Evolutionary conservation across 2,797 vertebrate genomes (phyloP).

Genomic region (Eremophila alpestris): DNA sequence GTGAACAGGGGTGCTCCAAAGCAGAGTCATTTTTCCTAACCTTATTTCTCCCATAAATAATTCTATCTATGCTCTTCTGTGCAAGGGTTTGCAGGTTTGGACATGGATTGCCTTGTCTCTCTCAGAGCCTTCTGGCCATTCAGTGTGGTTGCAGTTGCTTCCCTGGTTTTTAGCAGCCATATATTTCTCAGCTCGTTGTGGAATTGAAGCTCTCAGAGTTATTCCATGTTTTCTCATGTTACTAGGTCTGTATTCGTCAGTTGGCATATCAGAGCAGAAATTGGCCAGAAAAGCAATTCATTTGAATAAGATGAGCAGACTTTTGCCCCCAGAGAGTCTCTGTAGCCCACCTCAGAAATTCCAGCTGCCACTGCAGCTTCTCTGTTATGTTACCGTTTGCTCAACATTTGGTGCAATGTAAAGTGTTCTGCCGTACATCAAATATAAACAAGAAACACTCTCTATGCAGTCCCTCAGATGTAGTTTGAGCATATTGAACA

Average conservation of each 20-base stretch:
- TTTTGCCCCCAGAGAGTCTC: slow-evolving; percentile 66
- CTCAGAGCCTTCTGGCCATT: not conserved
- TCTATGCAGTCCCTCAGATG: slow-evolving; percentile 69
- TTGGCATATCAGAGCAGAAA: slow-evolving; percentile 55
- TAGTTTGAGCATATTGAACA: slow-evolving; percentile 71
- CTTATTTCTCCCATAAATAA: not conserved
- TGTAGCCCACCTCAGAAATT: slow-evolving; percentile 70
- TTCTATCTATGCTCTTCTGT: not conserved
- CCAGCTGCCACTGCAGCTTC: slow-evolving; percentile 67
- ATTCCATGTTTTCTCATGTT: slow-evolving; percentile 62
- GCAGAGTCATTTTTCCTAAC: not conserved
- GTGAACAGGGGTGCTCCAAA: not conserved
- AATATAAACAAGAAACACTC: slow-evolving; percentile 72
- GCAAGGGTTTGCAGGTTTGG: not conserved
- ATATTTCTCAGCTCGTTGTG: slow-evolving; percentile 13
- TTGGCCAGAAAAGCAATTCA: slow-evolving; percentile 63
- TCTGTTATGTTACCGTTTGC: slow-evolving; percentile 69
- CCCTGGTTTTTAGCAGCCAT: not conserved
- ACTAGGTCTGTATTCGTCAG: slow-evolving; percentile 63
- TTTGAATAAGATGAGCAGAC: slow-evolving; percentile 70
- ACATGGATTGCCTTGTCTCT: not conserved
- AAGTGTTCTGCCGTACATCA: slow-evolving; percentile 71
- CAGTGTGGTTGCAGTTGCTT: not conserved
- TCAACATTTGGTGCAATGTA: slow-evolving; percentile 73
- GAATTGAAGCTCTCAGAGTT: slow-evolving; percentile 28